Base-by-base conservation (phyloP, 2,888 invertebrate genomes). In the Amphipoea lucens region DNA sequence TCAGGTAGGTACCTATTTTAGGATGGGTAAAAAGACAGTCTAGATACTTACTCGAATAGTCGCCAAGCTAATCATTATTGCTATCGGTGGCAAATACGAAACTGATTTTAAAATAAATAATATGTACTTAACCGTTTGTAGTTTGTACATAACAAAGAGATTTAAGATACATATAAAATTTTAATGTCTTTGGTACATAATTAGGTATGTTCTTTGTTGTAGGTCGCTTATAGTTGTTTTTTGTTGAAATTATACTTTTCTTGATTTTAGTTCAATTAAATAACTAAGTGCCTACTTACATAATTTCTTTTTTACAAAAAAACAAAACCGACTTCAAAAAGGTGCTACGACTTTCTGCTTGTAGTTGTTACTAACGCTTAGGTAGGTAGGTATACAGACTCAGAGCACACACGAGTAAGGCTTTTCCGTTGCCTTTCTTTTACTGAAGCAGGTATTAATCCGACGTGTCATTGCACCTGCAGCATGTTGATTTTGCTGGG, bases 1-100 rank as follows among this genome's bases (percentile, higher is more conserved):
- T 74, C 86, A 71, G 76, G 85, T 82, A 68, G 6, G 42, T 42
- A 63, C 11, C 57, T n/a, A 62, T 48, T 23, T 54, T 4, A 36
- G 23, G 29, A 69, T 11, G 12, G 20, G 20, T 36, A 72, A 65
- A 60, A 42, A 57, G n/a, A n/a, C 42, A 12, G 42, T 42, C 23
- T 29, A 29, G 29, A 1, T 42, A 66, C 54, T 20, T 42, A 66
- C 54, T 20, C 1, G 57, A 57, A 11, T n/a, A n/a, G 42, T 42
- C 4, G 60, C 12, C n/a, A 60, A 60, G 48, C 29, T 6, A 12
- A 51, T 51, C 12, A 29, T 69, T 51, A 51, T 69, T 29, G 29
- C 6, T 51, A 20, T 69, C 48, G 20, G 29, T 48, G 48, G 48
- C 17, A 69, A 29, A 29, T 20, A 20, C 11, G 17, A 48, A 48